These are phyloP conservation scores for Nasalis larvatus DNA, from an alignment of 2,113 vertebrate species.

Conservation along the genomic window DNA sequence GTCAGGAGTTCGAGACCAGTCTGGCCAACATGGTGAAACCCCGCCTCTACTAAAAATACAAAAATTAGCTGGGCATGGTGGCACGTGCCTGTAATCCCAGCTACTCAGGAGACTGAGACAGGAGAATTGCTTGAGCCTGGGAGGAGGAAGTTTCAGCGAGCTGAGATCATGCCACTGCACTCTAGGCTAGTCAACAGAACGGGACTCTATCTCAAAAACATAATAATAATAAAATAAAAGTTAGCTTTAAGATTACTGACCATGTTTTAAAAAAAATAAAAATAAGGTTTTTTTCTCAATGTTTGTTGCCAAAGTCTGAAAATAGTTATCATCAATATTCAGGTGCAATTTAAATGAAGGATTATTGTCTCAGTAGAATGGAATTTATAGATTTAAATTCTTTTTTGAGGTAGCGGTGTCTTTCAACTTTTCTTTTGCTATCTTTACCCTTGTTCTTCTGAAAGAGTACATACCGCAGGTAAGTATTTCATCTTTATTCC, in stretches of 20 bases:
- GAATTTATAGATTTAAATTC: not conserved
- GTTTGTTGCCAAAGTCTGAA: not conserved
- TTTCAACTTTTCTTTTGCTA: not conserved
- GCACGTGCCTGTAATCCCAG: no score
- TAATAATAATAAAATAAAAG: not conserved
- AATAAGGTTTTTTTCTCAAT: not conserved
- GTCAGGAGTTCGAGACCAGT: no score
- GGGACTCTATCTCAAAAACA: no score
- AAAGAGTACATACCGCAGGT: not conserved
- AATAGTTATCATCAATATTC: not conserved
- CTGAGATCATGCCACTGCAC: no score
- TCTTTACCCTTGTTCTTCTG: not conserved
- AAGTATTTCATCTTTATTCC: not conserved
- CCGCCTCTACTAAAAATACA: no score
- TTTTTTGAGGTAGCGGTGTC: not conserved
- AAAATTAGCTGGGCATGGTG: no score
- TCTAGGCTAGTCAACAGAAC: no score
- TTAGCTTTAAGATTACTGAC: not conserved
- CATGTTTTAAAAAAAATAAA: not conserved
- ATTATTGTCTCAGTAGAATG: not conserved
- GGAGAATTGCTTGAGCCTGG: no score
- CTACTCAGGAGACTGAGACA: no score
- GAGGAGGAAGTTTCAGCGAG: no score
- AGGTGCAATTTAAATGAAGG: not conserved
- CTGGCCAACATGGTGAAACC: no score